Evolutionary conservation across 2,888 invertebrate species (phyloP), one percentile per base, ranked within the genome.

Genomic region (Linnaemya vulpina): DNA sequence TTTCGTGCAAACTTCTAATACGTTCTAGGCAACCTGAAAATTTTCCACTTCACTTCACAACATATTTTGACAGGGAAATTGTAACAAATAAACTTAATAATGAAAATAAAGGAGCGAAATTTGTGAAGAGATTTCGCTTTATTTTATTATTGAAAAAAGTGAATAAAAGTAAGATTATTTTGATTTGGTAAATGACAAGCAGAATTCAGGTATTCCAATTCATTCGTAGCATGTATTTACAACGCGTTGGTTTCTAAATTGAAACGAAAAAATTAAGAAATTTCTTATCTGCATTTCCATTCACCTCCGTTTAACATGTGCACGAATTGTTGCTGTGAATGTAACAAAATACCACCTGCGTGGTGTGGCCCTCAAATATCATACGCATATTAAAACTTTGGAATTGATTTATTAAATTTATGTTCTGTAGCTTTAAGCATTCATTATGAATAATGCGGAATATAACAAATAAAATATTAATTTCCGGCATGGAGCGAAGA

Each of bases 131-230:
- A 15, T 51, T 8, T 51, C 9, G 20, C 17, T 51, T 17, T 9
- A 51, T 20, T 17, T 51, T 51, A 17, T 51, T 51, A 17, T 10
- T 17, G 1, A 9, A 20, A 51, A 10, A 53, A 22, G n/a, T n/a
- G n/a, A n/a, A 25, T 22, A 51, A 10, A 17, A 22, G 13, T 25
- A 22, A 53, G 9, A 20, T 30, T 30, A 53, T 53, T 25, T 51
- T 53, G 25, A 53, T 25, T 10, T 53, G 53, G 25, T 25, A 22
- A 53, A 53, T 53, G 53, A 25, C 53, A 53, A 53, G 25, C 53
- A 17, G 25, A 22, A 25, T 1, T 25, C 13, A 25, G 25, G 25
- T 2, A 8, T 3, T 51, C 20, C 20, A 22, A 25, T 53, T 25
- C 53, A 53, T 25, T 17, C 17, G 22, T 4, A 13, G 25, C 53